Percentiles rank a stretch among this genome's conserved stretches.
These are phyloP conservation scores for Acanthis flammea DNA, from an alignment of 2,797 vertebrate genomes.

Conservation along the genomic window DNA sequence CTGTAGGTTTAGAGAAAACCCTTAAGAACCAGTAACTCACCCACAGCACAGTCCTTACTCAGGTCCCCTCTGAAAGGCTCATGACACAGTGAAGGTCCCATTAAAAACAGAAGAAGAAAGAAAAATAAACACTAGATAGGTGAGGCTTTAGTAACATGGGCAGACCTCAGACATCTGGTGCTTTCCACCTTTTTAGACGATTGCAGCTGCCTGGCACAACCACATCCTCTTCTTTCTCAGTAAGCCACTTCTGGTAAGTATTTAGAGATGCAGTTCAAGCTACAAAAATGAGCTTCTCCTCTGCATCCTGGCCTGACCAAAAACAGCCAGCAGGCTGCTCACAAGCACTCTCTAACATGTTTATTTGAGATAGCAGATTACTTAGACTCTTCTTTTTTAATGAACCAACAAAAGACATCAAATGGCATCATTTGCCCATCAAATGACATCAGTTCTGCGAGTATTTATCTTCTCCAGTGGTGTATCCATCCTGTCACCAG, in stretches of 20 bases:
- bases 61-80: background rate
- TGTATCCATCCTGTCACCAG: background rate
- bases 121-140: background rate
- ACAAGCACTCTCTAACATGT: background rate
- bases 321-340: background rate
- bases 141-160: background rate
- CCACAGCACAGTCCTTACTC: background rate
- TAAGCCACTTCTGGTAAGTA: background rate
- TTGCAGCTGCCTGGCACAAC: background rate
- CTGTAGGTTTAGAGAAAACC: background rate
- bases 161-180: background rate
- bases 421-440: background rate
- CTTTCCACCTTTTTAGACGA: background rate
- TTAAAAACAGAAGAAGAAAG: background rate
- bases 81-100: background rate
- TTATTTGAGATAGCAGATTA: background rate
- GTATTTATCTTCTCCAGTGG: background rate
- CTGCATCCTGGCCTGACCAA: background rate
- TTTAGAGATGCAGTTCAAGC: background rate
- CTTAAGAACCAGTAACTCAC: background rate
- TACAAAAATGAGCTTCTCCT: background rate
- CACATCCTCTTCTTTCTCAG: background rate
- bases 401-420: no score
- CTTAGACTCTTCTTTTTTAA: background rate
- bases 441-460: background rate